Evolutionary conservation across 2,797 vertebrate genomes (phyloP).

Genomic region (Tapirus indicus): DNA sequence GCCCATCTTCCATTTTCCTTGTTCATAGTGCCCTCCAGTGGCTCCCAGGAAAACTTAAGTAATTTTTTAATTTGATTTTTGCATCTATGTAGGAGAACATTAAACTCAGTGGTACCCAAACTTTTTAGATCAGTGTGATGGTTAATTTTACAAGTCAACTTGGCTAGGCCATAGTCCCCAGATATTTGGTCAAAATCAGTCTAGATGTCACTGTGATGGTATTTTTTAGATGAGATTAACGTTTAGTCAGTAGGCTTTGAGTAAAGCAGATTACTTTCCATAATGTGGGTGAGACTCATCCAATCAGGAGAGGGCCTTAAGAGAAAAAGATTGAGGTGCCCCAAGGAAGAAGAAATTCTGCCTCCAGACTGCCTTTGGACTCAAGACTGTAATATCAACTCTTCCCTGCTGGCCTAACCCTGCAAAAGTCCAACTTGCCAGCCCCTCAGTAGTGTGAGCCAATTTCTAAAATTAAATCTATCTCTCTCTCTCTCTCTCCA

Average conservation of each 20-base stretch:
- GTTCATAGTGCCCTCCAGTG: constrained; percentile 79
- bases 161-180: neutral
- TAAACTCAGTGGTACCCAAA: neutral
- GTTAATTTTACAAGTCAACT: neutral
- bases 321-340: neutral
- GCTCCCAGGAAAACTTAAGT: neutral
- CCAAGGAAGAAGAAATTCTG: neutral
- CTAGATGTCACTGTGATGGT: neutral
- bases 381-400: fast-evolving
- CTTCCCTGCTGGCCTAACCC: neutral
- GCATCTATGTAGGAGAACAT: fast-evolving
- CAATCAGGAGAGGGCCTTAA: neutral
- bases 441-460: neutral
- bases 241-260: neutral
- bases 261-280: neutral
- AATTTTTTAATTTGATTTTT: neutral
- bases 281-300: neutral
- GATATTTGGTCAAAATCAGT: neutral
- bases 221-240: neutral
- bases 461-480: neutral
- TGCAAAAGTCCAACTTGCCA: neutral
- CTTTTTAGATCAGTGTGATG: neutral
- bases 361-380: neutral
- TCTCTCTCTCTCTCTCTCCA: neutral
- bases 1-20: neutral